Conservation (phyloP, 1,140 invertebrate species). For the Nautilus pompilius region DNA sequence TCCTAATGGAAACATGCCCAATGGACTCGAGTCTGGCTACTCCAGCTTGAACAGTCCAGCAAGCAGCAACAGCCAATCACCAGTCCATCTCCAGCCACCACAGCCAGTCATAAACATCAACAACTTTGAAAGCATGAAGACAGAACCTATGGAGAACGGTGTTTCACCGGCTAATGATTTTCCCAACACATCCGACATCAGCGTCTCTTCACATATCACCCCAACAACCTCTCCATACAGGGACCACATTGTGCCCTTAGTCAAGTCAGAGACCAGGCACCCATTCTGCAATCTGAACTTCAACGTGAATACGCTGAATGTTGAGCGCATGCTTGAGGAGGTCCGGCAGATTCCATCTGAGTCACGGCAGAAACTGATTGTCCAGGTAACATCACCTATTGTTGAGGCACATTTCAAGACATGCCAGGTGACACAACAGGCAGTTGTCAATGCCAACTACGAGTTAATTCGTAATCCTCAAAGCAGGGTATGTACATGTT, state of each 20-base stretch:
- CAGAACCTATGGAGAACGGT: conserved; percentile 1
- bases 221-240: too few species aligned
- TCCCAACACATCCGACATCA: background rate
- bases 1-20: conserved; percentile 14
- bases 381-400: conserved; percentile 66
- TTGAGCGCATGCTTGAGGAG: conserved; percentile 1
- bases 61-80: conserved; percentile 30
- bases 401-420: conserved; percentile 89
- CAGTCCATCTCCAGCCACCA: conserved; percentile 4
- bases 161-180: too few species aligned
- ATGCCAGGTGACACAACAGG: conserved; percentile 91
- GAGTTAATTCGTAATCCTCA: too few species aligned
- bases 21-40: conserved; percentile 24
- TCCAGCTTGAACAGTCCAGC: conserved; percentile 29
- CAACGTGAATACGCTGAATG: background rate
- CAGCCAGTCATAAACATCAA: background rate
- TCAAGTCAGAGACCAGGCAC: background rate
- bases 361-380: conserved; percentile 56
- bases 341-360: conserved; percentile 76
- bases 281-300: background rate
- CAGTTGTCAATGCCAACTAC: conserved; percentile 65
- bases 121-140: background rate
- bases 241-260: background rate
- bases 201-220: too few species aligned
- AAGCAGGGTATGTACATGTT: too few species aligned